Base-by-base conservation (phyloP, 2,888 invertebrate genomes). In the Kuschelorhynchus macadamiae region DNA sequence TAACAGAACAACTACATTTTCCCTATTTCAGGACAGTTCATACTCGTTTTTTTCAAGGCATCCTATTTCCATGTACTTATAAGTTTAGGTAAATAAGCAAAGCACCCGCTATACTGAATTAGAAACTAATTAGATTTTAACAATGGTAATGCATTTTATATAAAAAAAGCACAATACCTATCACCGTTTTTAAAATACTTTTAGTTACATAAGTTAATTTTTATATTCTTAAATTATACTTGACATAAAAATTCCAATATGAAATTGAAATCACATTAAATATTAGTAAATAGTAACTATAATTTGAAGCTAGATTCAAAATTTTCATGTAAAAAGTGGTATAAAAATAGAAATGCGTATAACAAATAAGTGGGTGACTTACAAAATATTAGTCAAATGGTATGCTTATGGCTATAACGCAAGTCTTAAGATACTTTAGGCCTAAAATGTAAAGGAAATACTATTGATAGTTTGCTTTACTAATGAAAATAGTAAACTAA, bases 171-270 rank as follows among this genome's bases (percentile, higher is more conserved):
- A 56, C 11, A 46, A 56, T 64, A 61, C 56, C 64, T 64, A 64
- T 64, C 64, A 64, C 64, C 64, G 50, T 42, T 57, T 64, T 63
- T 44, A 33, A 44, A 64, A 64, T 64, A 64, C 64, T 64, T 64
- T 56, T 57, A 30, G 64, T 64, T 52, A 55, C 44, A 39, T 44
- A 44, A 0, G 25, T 33, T 42, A 42, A 5, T 30, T 21, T 21
- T 49, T 42, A 12, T 61, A 41, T 17, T 39, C 20, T 36, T 39
- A 32, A 52, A 52, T 52, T 52, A 39, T 17, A 20, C 4, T 44
- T 36, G n/a, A 9, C 9, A n/a, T 36, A 36, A 2, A 2, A 36
- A 36, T 12, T 36, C 7, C 36, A 36, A 11, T 11, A 12, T 12
- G 36, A 36, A 7, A 36, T 36, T 11, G 42, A 36, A 42, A 42